A percentile compares a stretch with the other conserved stretches of the same genome.
Conservation (phyloP, 1,140 invertebrate species). For the Bombus balteatus region DNA sequence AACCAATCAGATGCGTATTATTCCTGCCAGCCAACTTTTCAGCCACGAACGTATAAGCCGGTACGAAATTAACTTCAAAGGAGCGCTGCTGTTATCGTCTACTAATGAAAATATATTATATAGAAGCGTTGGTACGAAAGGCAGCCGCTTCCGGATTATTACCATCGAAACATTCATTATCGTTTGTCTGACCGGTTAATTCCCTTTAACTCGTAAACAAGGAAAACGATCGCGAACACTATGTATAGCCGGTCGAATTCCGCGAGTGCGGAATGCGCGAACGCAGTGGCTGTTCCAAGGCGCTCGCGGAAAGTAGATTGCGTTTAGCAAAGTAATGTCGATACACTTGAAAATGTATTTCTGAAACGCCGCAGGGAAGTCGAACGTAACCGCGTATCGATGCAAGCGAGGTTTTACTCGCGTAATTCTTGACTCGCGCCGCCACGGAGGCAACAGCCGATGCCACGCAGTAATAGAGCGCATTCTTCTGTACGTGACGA, state of each 20-base stretch:
- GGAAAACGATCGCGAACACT: neutral
- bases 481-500: slow-evolving; percentile 59
- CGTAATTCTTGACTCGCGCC: slow-evolving; percentile 12
- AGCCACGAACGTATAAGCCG: neutral
- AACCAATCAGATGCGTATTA: neutral
- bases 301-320: neutral
- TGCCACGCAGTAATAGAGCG: neutral
- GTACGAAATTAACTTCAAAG: neutral
- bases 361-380: slow-evolving; percentile 1
- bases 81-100: neutral
- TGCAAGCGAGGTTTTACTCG: neutral
- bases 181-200: neutral
- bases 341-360: slow-evolving; percentile 45
- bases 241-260: neutral
- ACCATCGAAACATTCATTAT: neutral
- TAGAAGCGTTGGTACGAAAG: neutral
- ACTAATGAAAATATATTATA: neutral
- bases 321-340: slow-evolving; percentile 3
- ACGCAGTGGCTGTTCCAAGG: neutral
- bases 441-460: neutral
- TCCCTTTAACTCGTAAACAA: neutral
- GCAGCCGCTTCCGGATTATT: neutral
- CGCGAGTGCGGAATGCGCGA: neutral
- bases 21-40: neutral
- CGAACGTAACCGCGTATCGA: slow-evolving; percentile 2